phyloP scores from a whole-genome alignment of 1,140 invertebrate species.

The Stegodyphus dumicola region DNA sequence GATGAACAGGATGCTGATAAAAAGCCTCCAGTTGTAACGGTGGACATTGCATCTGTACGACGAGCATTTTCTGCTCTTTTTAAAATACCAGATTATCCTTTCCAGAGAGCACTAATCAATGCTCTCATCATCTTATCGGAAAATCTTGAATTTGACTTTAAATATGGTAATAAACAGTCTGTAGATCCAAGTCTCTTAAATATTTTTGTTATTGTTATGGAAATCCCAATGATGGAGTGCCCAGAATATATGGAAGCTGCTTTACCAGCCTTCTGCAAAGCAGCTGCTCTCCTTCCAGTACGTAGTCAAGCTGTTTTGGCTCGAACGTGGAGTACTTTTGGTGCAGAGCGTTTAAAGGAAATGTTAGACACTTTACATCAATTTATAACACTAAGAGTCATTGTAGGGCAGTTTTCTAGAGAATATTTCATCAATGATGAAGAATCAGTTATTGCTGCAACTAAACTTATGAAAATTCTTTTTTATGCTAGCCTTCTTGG shows the following conservation, averaged over 20 bases:
- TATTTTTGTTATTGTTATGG: conserved; percentile 87
- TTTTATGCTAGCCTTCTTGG: conserved; percentile 91
- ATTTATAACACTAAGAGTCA: conserved; percentile 82
- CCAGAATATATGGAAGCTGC: conserved; percentile 86
- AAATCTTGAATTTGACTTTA: conserved; percentile 79
- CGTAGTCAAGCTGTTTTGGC: conserved; percentile 84
- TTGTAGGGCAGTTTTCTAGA: conserved; percentile 79
- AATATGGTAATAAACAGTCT: conserved; percentile 72
- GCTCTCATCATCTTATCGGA: conserved; percentile 80
- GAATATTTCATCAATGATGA: conserved; percentile 87
- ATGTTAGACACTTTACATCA: conserved; percentile 87
- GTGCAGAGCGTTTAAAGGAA: conserved; percentile 76
- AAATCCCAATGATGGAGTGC: conserved; percentile 84
- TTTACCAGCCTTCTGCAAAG: conserved; percentile 83
- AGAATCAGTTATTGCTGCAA: conserved; percentile 77
- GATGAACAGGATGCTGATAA: conserved; percentile 28
- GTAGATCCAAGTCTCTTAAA: conserved; percentile 74
- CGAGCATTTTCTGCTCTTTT: conserved; percentile 75
- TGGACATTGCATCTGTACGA: conserved; percentile 73
- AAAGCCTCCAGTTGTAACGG: conserved; percentile 64
- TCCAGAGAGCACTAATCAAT: conserved; percentile 81
- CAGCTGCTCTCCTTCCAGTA: conserved; percentile 77
- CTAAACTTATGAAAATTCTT: conserved; percentile 77
- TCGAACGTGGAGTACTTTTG: conserved; percentile 80
- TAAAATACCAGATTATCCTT: conserved; percentile 71